These are phyloP conservation scores for Takifugu bimaculatus DNA, from an alignment of 2,113 vertebrate genomes.

Conservation along the genomic window DNA sequence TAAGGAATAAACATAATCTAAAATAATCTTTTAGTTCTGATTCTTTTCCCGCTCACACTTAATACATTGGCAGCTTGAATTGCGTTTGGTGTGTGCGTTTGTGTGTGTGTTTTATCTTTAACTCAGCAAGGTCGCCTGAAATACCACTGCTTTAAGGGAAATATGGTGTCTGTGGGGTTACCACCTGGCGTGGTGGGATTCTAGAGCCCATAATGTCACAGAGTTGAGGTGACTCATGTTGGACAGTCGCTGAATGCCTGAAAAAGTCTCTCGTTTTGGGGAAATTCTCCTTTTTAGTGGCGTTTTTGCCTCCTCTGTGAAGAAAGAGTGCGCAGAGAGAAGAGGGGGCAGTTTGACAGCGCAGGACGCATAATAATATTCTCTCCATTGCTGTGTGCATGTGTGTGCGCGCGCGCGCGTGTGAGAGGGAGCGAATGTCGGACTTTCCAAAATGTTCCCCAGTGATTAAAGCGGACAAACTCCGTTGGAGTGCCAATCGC, in stretches of 20 bases:
- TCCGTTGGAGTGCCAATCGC: neutral
- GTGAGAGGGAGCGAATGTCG: neutral
- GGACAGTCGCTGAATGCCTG: conserved; percentile 24
- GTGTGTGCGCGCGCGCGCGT: conserved; percentile 23
- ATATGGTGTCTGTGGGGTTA: neutral
- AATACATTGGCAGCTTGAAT: neutral
- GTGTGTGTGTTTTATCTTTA: neutral
- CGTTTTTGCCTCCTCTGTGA: neutral
- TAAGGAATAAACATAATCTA: conserved; percentile 23
- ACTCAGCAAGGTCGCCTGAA: neutral
- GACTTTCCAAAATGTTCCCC: too few relatives aligned
- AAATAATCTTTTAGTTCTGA: neutral
- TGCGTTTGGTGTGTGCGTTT: conserved; percentile 1
- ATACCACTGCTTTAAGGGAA: neutral
- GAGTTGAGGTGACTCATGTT: conserved; percentile 18
- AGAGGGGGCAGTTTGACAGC: conserved; percentile 20
- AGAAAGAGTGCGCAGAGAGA: neutral
- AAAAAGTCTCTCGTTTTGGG: conserved; percentile 31
- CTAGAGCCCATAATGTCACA: neutral
- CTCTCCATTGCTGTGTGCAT: neutral
- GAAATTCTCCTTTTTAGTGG: neutral
- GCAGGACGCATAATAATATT: conserved; percentile 45
- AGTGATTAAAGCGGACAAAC: too few relatives aligned
- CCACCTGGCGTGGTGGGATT: conserved; percentile 1
- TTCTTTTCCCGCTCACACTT: neutral